These are phyloP conservation scores for Galerucella pusilla DNA, from an alignment of 2,888 invertebrate genomes.

Conservation along the genomic window DNA sequence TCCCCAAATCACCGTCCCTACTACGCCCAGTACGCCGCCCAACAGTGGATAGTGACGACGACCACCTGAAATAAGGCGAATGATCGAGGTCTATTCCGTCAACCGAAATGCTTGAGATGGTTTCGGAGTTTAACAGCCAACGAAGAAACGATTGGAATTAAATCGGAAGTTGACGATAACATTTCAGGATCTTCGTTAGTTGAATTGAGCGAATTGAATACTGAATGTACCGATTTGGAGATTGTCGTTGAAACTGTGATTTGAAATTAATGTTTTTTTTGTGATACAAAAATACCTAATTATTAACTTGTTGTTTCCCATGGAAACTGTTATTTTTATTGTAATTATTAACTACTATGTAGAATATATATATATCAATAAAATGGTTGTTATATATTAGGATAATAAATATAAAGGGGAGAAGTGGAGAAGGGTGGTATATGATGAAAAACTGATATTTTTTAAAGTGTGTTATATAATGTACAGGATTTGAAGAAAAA, in stretches of 20 bases:
- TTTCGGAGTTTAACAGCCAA: background rate
- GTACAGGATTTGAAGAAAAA: no score
- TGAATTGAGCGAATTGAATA: constrained; percentile 55
- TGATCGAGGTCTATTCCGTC: constrained; percentile 43
- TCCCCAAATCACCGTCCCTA: constrained; percentile 54
- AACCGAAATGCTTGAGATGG: constrained; percentile 6
- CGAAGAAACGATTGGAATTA: background rate
- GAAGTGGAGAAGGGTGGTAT: no score
- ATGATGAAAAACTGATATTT: no score
- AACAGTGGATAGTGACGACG: constrained; percentile 61
- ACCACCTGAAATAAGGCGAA: constrained; percentile 59
- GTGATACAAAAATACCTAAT: background rate
- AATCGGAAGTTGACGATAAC: constrained; percentile 45
- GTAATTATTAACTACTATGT: no score
- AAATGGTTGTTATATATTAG: no score
- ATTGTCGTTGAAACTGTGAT: constrained; percentile 52
- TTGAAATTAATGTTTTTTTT: constrained; percentile 29
- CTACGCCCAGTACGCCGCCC: constrained; percentile 54
- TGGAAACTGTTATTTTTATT: no score
- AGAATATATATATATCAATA: no score
- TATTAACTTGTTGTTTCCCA: no score
- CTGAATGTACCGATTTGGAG: constrained; percentile 55
- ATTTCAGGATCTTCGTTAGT: constrained; percentile 57
- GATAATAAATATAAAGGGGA: no score
- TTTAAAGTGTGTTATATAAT: no score